These are phyloP conservation scores for Bombus picipes DNA, from an alignment of 1,140 invertebrate species.

Conservation along the genomic window DNA sequence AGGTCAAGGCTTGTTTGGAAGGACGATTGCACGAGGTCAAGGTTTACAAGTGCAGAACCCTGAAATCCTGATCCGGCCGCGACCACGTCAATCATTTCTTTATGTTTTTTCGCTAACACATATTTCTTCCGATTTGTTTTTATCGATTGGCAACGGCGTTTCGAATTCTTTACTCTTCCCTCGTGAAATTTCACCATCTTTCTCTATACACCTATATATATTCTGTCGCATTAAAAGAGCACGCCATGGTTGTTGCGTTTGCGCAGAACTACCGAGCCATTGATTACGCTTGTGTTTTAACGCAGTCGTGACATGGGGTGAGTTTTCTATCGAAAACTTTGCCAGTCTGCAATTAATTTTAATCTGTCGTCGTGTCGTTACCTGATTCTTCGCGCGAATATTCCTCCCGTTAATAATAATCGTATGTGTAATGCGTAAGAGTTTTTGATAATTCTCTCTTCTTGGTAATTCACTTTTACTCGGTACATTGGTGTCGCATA, in stretches of 20 bases:
- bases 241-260: slow-evolving; percentile 32
- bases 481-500: slow-evolving; percentile 42
- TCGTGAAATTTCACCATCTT: slow-evolving; percentile 33
- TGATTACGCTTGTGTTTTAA: slow-evolving; percentile 38
- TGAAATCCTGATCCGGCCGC: slow-evolving; percentile 17
- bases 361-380: no score
- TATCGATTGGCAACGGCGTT: slow-evolving; percentile 39
- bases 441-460: not conserved
- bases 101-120: not conserved
- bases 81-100: not conserved
- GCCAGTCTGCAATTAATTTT: slow-evolving; percentile 43
- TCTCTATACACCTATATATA: slow-evolving; percentile 39
- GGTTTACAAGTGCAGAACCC: slow-evolving; percentile 40
- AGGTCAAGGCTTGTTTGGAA: slow-evolving; percentile 26
- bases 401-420: not conserved
- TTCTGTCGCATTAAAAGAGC: slow-evolving; percentile 55
- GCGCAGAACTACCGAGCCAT: slow-evolving; percentile 57
- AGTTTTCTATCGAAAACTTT: slow-evolving; percentile 50
- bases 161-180: slow-evolving; percentile 32
- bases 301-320: slow-evolving; percentile 54
- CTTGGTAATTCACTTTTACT: slow-evolving; percentile 26
- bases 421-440: not conserved
- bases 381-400: not conserved
- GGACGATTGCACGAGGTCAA: slow-evolving; percentile 55
- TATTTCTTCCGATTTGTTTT: not conserved